Conservation (phyloP, 2,888 invertebrate genomes). For the Caenorhabditis doughertyi region DNA sequence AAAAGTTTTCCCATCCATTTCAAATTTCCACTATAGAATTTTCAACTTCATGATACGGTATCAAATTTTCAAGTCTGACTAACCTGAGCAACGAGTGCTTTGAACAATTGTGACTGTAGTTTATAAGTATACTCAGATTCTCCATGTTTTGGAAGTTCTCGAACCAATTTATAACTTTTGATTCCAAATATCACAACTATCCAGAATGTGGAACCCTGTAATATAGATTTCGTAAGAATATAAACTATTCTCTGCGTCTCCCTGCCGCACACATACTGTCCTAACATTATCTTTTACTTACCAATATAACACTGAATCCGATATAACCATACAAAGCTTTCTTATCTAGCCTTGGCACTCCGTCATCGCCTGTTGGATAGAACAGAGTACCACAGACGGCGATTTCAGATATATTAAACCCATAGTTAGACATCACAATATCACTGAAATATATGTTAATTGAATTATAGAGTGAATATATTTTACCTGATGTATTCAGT, state of each 20-base stretch:
- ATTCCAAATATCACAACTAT: slow-evolving; percentile 15
- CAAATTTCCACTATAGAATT: no score
- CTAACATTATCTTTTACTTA: neutral
- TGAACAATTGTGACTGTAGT: slow-evolving; percentile 28
- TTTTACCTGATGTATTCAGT: neutral
- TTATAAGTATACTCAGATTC: slow-evolving; percentile 33
- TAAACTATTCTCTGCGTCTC: no score
- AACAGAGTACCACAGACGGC: slow-evolving; percentile 2
- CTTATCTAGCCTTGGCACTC: neutral
- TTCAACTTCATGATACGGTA: no score
- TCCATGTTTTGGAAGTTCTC: slow-evolving; percentile 14
- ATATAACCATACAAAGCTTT: neutral
- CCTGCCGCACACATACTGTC: no score
- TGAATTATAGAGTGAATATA: neutral
- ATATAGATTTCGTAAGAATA: neutral
- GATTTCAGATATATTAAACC: slow-evolving; percentile 13
- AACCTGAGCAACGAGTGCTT: slow-evolving; percentile 25
- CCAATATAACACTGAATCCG: neutral
- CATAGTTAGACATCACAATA: slow-evolving; percentile 7
- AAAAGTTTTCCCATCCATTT: no score
- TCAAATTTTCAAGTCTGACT: neutral
- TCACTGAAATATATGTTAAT: slow-evolving; percentile 1
- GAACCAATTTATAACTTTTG: slow-evolving; percentile 23
- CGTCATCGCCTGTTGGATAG: slow-evolving; percentile 6
- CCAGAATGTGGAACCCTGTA: slow-evolving; percentile 6